Evolutionary conservation across 2,113 vertebrate genomes (phyloP).

Genomic region (Psammodynastes pulverulentus): DNA sequence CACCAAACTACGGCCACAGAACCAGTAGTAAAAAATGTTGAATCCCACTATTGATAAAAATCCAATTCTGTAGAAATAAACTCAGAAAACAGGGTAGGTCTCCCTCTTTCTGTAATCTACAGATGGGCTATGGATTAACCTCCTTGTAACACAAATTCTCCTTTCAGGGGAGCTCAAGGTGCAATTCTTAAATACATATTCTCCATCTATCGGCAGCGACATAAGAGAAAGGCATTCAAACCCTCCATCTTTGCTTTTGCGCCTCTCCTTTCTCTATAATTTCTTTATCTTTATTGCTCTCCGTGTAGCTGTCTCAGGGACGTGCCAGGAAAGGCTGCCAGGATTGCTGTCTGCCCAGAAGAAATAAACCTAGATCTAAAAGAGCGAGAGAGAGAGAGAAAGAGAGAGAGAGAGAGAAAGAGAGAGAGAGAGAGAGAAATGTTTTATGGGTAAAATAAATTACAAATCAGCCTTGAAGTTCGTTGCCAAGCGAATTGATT

Average conservation of each 20-base stretch:
- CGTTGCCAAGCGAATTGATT: constrained; percentile 69
- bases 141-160: neutral
- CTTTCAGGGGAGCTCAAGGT: neutral
- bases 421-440: neutral
- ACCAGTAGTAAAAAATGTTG: too few relatives aligned
- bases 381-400: neutral
- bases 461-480: constrained; percentile 51
- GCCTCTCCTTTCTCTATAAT: constrained; percentile 4
- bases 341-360: constrained; percentile 22
- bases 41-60: too few relatives aligned
- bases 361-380: constrained; percentile 61
- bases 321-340: constrained; percentile 22
- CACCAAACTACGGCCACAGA: too few relatives aligned
- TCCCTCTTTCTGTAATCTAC: neutral
- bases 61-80: too few relatives aligned
- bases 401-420: neutral
- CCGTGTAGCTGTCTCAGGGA: neutral
- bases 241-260: neutral
- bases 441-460: constrained; percentile 67
- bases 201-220: neutral
- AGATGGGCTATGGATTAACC: neutral
- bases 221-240: neutral
- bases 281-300: constrained; percentile 27
- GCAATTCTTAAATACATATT: neutral
- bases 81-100: neutral